These are phyloP conservation scores for Aphelenchoides besseyi DNA, from an alignment of 1,140 invertebrate species.

Conservation along the genomic window DNA sequence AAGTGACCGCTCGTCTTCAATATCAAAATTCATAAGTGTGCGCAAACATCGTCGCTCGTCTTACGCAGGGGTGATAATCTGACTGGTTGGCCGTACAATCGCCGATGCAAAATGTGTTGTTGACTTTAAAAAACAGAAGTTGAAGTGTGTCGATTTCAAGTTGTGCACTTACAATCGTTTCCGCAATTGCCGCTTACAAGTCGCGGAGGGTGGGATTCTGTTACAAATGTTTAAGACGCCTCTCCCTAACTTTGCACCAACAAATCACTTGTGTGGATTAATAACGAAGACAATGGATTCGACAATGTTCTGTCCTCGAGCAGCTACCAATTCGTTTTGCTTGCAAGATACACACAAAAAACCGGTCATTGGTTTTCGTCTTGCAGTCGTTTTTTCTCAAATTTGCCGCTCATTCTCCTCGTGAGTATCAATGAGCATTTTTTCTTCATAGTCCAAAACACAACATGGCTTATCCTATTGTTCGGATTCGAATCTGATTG, in stretches of 20 bases:
- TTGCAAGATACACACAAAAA: too few relatives aligned
- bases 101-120: too few relatives aligned
- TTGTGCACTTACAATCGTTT: not conserved
- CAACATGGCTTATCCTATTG: not conserved
- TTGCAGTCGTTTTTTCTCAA: not conserved
- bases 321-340: too few relatives aligned
- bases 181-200: too few relatives aligned
- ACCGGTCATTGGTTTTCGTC: too few relatives aligned
- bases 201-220: too few relatives aligned
- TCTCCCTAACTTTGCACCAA: too few relatives aligned
- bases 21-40: conserved; percentile 1
- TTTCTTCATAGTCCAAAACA: not conserved
- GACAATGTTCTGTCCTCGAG: too few relatives aligned
- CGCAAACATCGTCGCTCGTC: not conserved
- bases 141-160: not conserved
- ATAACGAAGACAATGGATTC: too few relatives aligned
- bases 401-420: not conserved
- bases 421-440: not conserved
- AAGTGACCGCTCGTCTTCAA: not conserved
- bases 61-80: not conserved
- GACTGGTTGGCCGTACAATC: not conserved
- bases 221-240: too few relatives aligned
- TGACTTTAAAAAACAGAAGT: not conserved
- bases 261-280: too few relatives aligned
- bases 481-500: not conserved